Conservation (phyloP, 2,797 vertebrate genomes). For the Lepus oiostolus region DNA sequence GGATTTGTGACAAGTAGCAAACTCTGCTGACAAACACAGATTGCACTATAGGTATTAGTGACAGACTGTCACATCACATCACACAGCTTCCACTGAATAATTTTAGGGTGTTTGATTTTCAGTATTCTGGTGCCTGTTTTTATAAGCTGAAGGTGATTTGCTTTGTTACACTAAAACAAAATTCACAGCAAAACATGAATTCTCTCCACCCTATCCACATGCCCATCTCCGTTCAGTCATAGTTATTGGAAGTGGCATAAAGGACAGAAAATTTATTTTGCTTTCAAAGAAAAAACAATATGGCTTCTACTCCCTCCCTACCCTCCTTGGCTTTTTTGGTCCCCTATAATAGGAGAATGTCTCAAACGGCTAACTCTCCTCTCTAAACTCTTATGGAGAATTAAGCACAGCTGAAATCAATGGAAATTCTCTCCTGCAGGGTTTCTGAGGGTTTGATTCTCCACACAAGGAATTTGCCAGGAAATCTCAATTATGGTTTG, state of each 20-base stretch:
- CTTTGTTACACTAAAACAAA: slow-evolving; percentile 64
- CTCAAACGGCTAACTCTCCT: slow-evolving; percentile 51
- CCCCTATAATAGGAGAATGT: not conserved
- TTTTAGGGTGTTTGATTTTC: slow-evolving; percentile 51
- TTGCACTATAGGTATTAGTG: slow-evolving; percentile 63
- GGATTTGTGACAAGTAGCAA: slow-evolving; percentile 59
- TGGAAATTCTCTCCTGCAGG: slow-evolving; percentile 67
- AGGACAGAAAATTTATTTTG: not conserved
- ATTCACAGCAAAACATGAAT: slow-evolving; percentile 44
- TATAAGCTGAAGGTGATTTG: slow-evolving; percentile 33
- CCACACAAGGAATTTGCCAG: slow-evolving; percentile 63
- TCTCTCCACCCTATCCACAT: not conserved
- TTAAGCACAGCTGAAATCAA: slow-evolving; percentile 77
- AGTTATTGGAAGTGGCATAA: not conserved
- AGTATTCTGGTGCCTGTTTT: slow-evolving; percentile 44
- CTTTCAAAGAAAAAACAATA: not conserved
- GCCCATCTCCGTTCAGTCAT: not conserved
- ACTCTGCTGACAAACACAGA: slow-evolving; percentile 63
- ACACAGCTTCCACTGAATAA: slow-evolving; percentile 54
- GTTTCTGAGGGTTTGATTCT: slow-evolving; percentile 62
- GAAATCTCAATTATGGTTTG: slow-evolving; percentile 72
- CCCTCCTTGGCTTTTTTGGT: not conserved
- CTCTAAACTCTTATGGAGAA: slow-evolving; percentile 67
- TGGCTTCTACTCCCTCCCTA: not conserved
- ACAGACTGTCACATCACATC: slow-evolving; percentile 60